Evolutionary conservation across 1,140 invertebrate species (phyloP), one percentile per base, ranked within the genome.

Genomic region (Camponotus pennsylvanicus): DNA sequence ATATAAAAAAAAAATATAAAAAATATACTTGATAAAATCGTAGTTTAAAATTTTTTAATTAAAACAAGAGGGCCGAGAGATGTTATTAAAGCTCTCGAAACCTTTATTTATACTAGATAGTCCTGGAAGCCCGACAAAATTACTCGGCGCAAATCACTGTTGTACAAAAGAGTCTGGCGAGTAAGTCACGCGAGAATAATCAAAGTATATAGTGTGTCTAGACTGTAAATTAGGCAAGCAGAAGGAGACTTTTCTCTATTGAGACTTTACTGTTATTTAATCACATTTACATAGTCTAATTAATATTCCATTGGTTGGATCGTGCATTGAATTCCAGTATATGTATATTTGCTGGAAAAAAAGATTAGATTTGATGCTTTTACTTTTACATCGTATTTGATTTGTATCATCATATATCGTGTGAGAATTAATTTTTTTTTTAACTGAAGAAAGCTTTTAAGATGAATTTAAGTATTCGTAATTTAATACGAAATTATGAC

Each of bases 191-290:
- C 78, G 78, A 80, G 18, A 61, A 82, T 75, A 13, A 13, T 3
- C 45, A 11, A 64, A 61, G 66, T 75, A 59, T 66, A 32, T 66
- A 27, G 27, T 73, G 42, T 78, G 59, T 32, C 2, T 55, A 7
- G 88, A 88, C 55, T 55, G 42, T 21, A 49, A 61, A 85, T 75
- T 70, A 18, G 61, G 9, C 71, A 49, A 49, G 59, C n/a, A 63
- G 37, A 86, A 75, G 86, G 67, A 61, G 82, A 89, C 40, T 89
- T 27, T 27, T 27, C 1, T 27, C 0, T 27, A 27, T 0, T 27
- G 27, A 27, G 87, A 89, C 75, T 75, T 88, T 89, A 89, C 82
- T 57, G 69, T 88, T 89, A 88, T 80, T 85, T 85, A 88, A 79
- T 52, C 67, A 52, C 67, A 21, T 18, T 66, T 37, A 27, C 15